Conservation (phyloP, 2,888 invertebrate genomes). For the Conops quadrifasciatus region DNA sequence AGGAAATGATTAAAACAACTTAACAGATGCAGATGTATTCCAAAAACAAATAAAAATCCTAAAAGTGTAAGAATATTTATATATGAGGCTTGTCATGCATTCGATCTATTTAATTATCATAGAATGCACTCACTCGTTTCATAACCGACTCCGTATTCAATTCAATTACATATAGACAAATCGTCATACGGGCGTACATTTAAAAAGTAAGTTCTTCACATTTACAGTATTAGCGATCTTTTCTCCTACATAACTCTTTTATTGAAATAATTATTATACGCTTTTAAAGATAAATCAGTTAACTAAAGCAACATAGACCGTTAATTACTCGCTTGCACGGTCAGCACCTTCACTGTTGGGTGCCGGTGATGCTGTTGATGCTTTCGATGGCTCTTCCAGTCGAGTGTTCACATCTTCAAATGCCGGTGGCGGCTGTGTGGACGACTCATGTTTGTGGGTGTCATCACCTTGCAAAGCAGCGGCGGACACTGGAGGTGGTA, state of each 20-base stretch:
- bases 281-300: constrained; percentile 27
- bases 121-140: too few relatives aligned
- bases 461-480: neutral
- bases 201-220: too few relatives aligned
- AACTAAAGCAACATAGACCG: constrained; percentile 1
- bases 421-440: constrained; percentile 29
- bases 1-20: too few relatives aligned
- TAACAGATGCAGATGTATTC: too few relatives aligned
- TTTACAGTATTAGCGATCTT: constrained; percentile 32
- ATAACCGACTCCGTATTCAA: too few relatives aligned
- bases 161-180: too few relatives aligned
- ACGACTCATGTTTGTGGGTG: constrained; percentile 28
- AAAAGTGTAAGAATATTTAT: too few relatives aligned
- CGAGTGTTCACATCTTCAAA: constrained; percentile 13
- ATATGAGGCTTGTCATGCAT: too few relatives aligned
- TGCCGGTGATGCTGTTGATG: constrained; percentile 14
- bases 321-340: constrained; percentile 1
- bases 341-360: constrained; percentile 15
- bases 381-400: constrained; percentile 25
- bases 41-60: too few relatives aligned
- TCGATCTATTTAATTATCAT: too few relatives aligned
- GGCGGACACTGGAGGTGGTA: constrained; percentile 43
- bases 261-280: constrained; percentile 23
- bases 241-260: constrained; percentile 25
- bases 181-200: too few relatives aligned